A percentile compares a stretch with the other conserved stretches of the same genome.
phyloP scores from a whole-genome alignment of 2,797 vertebrate genomes.

The Phaenicophaeus curvirostris region DNA sequence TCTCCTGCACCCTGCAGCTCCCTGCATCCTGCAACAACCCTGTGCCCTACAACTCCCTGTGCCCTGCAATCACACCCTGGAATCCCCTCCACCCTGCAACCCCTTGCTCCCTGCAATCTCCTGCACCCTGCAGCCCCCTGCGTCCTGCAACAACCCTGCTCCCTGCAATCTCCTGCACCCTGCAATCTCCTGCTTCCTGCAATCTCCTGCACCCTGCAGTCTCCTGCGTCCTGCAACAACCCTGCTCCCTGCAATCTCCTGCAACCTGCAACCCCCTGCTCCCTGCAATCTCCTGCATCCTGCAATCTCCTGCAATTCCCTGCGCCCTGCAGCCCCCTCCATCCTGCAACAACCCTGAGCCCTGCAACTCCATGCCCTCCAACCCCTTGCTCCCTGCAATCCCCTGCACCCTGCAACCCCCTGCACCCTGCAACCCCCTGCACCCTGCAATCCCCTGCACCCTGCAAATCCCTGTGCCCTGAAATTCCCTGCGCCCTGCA shows the following conservation, averaged over 20 bases:
- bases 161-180: not conserved
- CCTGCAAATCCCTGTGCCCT: too few relatives aligned
- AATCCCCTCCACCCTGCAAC: not conserved
- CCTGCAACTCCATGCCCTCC: not conserved
- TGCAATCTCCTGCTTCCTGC: too few relatives aligned
- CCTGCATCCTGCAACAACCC: not conserved
- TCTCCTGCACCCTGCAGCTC: not conserved
- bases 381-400: not conserved
- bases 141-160: not conserved
- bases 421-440: not conserved
- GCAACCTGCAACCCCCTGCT: not conserved
- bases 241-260: too few relatives aligned
- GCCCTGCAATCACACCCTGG: too few relatives aligned
- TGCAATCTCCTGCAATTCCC: too few relatives aligned
- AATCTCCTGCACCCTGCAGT: too few relatives aligned
- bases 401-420: not conserved
- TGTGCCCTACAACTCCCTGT: not conserved
- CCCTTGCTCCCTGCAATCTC: not conserved
- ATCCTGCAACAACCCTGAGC: too few relatives aligned
- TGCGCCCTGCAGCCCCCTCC: not conserved
- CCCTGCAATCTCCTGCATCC: not conserved
- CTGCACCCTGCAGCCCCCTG: not conserved
- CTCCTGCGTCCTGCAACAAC: too few relatives aligned
- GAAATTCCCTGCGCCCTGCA: not conserved
- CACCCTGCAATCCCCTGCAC: not conserved